These are phyloP conservation scores for Nymphalis io DNA, from an alignment of 1,140 invertebrate genomes.

Conservation along the genomic window DNA sequence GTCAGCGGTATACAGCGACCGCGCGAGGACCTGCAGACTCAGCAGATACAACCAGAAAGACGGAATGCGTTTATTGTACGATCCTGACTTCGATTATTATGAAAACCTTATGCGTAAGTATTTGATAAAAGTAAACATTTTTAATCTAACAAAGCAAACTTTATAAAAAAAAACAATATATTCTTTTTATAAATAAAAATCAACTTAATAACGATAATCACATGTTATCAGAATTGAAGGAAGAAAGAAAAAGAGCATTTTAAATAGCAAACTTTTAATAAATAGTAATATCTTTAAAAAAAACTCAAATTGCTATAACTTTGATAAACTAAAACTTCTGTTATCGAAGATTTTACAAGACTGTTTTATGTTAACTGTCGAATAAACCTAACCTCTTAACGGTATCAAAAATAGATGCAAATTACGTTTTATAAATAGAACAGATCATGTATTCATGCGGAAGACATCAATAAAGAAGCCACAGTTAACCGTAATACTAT, in stretches of 20 bases:
- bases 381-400: too few species aligned
- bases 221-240: too few species aligned
- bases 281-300: too few species aligned
- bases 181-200: too few species aligned
- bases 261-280: too few species aligned
- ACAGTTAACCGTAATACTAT: slow-evolving; percentile 17
- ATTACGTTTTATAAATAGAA: slow-evolving; percentile 1
- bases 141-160: neutral
- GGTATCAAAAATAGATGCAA: neutral
- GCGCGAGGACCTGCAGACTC: slow-evolving; percentile 90
- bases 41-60: slow-evolving; percentile 93
- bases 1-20: slow-evolving; percentile 93
- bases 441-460: neutral
- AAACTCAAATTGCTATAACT: too few species aligned
- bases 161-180: neutral
- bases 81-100: slow-evolving; percentile 95
- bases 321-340: neutral
- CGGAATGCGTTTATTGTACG: slow-evolving; percentile 93
- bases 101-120: slow-evolving; percentile 94
- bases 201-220: too few species aligned
- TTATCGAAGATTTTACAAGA: too few species aligned
- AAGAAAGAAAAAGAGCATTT: too few species aligned
- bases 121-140: neutral
- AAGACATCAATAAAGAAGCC: slow-evolving; percentile 25
- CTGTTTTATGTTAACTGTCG: neutral